phyloP scores from a whole-genome alignment of 1,140 invertebrate genomes.

The Arion vulgaris region DNA sequence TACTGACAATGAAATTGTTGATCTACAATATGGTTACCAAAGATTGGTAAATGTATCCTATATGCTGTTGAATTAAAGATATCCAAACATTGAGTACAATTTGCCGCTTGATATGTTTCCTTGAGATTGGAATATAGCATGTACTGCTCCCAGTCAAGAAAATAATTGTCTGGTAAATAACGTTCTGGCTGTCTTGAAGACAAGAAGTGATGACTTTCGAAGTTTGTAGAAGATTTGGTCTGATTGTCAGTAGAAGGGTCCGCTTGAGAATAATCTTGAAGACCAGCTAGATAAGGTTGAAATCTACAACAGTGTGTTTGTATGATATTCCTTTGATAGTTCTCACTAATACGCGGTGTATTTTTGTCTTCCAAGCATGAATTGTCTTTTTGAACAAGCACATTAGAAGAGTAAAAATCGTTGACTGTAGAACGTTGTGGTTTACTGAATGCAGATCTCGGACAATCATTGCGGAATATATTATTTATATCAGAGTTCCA shows the following conservation, averaged over 20 bases:
- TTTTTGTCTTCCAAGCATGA: neutral
- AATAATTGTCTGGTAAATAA: neutral
- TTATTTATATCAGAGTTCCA: neutral
- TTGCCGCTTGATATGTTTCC: neutral
- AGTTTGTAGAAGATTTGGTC: neutral
- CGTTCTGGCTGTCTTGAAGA: neutral
- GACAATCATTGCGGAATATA: neutral
- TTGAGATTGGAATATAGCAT: neutral
- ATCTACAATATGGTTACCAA: neutral
- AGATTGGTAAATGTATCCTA: neutral
- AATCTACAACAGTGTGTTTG: neutral
- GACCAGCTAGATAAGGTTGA: neutral
- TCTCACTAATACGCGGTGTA: neutral
- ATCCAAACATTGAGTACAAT: neutral
- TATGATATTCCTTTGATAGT: neutral
- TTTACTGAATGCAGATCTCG: neutral
- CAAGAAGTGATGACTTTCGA: neutral
- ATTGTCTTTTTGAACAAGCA: neutral
- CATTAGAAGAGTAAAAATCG: neutral
- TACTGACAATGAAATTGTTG: neutral
- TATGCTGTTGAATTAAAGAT: neutral
- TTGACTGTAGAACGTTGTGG: neutral
- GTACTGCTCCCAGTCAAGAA: neutral
- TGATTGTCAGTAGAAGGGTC: neutral
- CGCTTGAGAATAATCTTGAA: neutral